A percentile compares a stretch with the other conserved stretches of the same genome.
Conservation (phyloP, 2,888 invertebrate species). For the Drosophila subquinaria region DNA sequence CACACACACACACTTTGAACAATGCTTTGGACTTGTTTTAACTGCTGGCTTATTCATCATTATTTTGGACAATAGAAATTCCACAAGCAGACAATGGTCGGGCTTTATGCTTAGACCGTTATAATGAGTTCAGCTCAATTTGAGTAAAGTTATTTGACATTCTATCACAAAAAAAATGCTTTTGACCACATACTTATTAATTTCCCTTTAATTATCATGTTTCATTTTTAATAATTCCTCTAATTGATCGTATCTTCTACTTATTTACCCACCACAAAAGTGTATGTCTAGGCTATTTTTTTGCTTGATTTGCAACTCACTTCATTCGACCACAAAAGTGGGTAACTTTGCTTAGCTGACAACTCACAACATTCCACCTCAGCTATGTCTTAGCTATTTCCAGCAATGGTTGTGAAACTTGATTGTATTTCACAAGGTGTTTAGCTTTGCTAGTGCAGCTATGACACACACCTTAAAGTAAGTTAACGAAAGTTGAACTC, state of each 20-base stretch:
- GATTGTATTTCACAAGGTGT: neutral
- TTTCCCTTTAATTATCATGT: neutral
- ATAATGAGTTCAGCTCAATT: constrained; percentile 48
- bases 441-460: constrained; percentile 8
- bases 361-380: neutral
- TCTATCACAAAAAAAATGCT: neutral
- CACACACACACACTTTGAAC: constrained; percentile 26
- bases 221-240: neutral
- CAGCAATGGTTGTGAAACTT: neutral
- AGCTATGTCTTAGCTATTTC: neutral
- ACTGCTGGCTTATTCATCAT: constrained; percentile 49
- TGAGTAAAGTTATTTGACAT: constrained; percentile 9
- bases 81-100: constrained; percentile 47
- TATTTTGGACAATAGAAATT: constrained; percentile 59
- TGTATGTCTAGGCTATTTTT: constrained; percentile 1
- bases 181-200: neutral
- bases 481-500: neutral
- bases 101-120: constrained; percentile 50
- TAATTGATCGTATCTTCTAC: neutral
- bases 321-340: neutral
- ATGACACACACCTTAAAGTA: constrained; percentile 7
- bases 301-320: neutral
- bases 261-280: neutral
- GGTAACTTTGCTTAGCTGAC: neutral
- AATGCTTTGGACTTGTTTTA: constrained; percentile 54